Evolutionary conservation across 2,113 vertebrate genomes (phyloP).

Genomic region (Osmerus eperlanus): DNA sequence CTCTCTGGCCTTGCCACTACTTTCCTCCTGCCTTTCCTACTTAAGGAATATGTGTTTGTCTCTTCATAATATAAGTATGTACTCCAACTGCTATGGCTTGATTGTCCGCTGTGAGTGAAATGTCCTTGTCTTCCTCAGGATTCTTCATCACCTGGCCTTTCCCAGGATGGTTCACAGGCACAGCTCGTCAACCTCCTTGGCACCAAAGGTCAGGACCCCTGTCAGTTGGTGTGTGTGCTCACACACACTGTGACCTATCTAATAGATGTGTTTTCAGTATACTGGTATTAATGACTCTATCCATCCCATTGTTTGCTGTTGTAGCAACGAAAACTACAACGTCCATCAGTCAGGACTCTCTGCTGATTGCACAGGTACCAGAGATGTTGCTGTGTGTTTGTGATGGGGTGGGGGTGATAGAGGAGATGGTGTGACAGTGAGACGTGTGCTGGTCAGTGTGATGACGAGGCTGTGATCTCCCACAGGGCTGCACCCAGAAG

Average conservation of each 20-base stretch:
- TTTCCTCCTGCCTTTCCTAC: not conserved
- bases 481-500: constrained; percentile 75
- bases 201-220: constrained; percentile 46
- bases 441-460: not conserved
- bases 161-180: constrained; percentile 73
- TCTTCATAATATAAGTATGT: not conserved
- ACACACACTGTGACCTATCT: not conserved
- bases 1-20: not conserved
- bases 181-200: constrained; percentile 78
- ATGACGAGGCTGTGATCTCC: constrained; percentile 31
- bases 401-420: not conserved
- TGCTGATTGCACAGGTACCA: constrained; percentile 59
- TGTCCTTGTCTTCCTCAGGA: constrained; percentile 54
- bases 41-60: not conserved
- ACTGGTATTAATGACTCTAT: not conserved
- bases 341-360: constrained; percentile 50
- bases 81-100: not conserved
- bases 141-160: constrained; percentile 65
- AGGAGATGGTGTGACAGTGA: not conserved
- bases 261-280: not conserved
- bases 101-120: not conserved
- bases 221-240: not conserved
- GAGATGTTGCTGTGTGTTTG: not conserved
- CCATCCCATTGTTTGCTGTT: constrained; percentile 15
- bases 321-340: constrained; percentile 54